A percentile compares a stretch with the other conserved stretches of the same genome.
Evolutionary conservation across 2,888 invertebrate species (phyloP).

Genomic region (Cataglyphis cursor): DNA sequence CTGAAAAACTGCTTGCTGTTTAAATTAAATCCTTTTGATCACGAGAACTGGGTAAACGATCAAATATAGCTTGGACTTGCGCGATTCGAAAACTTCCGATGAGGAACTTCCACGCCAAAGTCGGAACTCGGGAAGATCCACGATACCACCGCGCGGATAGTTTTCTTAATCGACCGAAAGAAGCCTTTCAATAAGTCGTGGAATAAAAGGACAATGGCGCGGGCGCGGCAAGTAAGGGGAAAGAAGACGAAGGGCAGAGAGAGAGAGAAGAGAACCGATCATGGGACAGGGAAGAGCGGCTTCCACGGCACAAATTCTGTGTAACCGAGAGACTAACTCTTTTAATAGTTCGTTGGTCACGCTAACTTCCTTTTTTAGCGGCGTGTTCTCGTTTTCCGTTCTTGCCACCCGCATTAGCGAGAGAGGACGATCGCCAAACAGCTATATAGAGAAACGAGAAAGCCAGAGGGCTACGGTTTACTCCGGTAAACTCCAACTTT

Average conservation of each 20-base stretch:
- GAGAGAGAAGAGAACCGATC: not conserved
- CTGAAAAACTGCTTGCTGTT: conserved; percentile 14
- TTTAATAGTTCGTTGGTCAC: conserved; percentile 73
- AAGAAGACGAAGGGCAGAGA: conserved; percentile 25
- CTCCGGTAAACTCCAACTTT: conserved; percentile 77
- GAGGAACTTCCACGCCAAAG: conserved; percentile 21
- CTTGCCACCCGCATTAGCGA: conserved; percentile 77
- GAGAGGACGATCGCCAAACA: conserved; percentile 77
- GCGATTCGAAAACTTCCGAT: conserved; percentile 19
- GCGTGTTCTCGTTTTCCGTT: conserved; percentile 56
- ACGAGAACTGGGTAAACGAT: not conserved
- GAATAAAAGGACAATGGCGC: conserved; percentile 40
- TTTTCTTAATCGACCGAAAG: conserved; percentile 61
- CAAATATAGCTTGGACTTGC: conserved; percentile 21
- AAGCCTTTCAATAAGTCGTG: conserved; percentile 64
- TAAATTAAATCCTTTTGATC: conserved; percentile 32
- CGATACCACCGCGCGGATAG: conserved; percentile 57
- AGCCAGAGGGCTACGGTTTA: conserved; percentile 69
- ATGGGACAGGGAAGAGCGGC: not conserved
- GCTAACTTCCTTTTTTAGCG: conserved; percentile 63
- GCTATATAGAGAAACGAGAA: conserved; percentile 66
- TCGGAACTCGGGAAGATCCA: conserved; percentile 31
- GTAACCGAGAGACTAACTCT: conserved; percentile 78
- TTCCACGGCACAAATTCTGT: conserved; percentile 70
- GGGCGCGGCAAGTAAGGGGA: conserved; percentile 7